Conservation (phyloP, 2,113 vertebrate genomes). For the Dasyurus viverrinus region DNA sequence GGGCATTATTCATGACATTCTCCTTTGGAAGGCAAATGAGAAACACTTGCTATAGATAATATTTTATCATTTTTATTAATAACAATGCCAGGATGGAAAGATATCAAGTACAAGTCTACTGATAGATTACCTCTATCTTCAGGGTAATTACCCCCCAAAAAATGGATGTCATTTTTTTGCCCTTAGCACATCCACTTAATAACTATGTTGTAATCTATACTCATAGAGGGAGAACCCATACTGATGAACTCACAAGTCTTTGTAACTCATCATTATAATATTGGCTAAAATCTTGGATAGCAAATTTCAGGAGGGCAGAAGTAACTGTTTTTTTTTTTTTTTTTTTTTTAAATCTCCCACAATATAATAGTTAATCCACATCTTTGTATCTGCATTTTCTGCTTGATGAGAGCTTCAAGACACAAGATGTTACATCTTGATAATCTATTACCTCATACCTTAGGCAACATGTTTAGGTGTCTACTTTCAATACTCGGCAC, state of each 20-base stretch:
- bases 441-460: background rate
- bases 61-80: background rate
- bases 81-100: background rate
- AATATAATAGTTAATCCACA: background rate
- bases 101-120: background rate
- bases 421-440: background rate
- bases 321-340: background rate
- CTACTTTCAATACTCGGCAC: too few relatives aligned
- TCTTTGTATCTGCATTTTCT: background rate
- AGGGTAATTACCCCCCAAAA: background rate
- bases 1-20: background rate
- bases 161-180: background rate
- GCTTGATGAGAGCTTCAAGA: background rate
- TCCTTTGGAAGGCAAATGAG: background rate
- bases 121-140: background rate
- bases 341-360: background rate
- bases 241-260: background rate
- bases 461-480: background rate
- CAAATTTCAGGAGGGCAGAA: background rate
- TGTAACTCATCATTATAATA: background rate
- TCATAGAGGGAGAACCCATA: background rate
- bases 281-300: background rate
- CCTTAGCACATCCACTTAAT: background rate
- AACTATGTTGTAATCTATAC: background rate
- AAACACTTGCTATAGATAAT: background rate